Percentiles rank a stretch among this genome's conserved stretches.
Conservation (phyloP, 2,888 invertebrate genomes). For the Lottia scabra region DNA sequence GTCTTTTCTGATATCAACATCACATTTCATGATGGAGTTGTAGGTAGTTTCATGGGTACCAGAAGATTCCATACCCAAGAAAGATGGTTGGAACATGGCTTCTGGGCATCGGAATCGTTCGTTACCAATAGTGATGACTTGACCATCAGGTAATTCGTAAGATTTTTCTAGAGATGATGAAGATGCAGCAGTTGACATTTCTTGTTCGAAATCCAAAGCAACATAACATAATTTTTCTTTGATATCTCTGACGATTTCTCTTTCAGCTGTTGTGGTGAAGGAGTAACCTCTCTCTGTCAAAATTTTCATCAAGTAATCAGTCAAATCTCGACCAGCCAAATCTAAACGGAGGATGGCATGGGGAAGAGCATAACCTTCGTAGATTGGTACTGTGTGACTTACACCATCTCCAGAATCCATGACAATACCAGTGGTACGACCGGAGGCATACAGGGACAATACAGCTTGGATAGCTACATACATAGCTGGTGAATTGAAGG, state of each 20-base stretch:
- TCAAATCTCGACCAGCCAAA: conserved; percentile 73
- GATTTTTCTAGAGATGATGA: conserved; percentile 91
- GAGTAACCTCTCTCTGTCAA: conserved; percentile 72
- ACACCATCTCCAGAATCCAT: conserved; percentile 92
- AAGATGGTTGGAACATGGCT: too few relatives aligned
- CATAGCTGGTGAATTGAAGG: conserved; percentile 83
- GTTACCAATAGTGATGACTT: conserved; percentile 64
- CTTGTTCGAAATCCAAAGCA: conserved; percentile 92
- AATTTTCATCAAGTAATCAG: conserved; percentile 74
- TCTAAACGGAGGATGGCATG: conserved; percentile 72
- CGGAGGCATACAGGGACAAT: conserved; percentile 90
- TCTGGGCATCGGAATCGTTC: too few relatives aligned
- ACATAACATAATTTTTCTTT: conserved; percentile 94
- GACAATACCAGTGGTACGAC: conserved; percentile 92
- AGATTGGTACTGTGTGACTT: conserved; percentile 87
- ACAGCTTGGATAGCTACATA: conserved; percentile 94
- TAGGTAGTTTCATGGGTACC: too few relatives aligned
- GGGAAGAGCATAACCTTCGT: conserved; percentile 72
- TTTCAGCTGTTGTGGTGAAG: conserved; percentile 71
- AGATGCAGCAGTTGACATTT: conserved; percentile 91
- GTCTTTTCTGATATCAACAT: too few relatives aligned
- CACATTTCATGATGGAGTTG: too few relatives aligned
- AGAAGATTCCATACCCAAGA: too few relatives aligned
- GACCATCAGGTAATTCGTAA: conserved; percentile 78
- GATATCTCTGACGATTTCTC: conserved; percentile 79